phyloP scores from a whole-genome alignment of 37 sponge, comb jelly and placozoan species.

The Bolinopsis microptera region DNA sequence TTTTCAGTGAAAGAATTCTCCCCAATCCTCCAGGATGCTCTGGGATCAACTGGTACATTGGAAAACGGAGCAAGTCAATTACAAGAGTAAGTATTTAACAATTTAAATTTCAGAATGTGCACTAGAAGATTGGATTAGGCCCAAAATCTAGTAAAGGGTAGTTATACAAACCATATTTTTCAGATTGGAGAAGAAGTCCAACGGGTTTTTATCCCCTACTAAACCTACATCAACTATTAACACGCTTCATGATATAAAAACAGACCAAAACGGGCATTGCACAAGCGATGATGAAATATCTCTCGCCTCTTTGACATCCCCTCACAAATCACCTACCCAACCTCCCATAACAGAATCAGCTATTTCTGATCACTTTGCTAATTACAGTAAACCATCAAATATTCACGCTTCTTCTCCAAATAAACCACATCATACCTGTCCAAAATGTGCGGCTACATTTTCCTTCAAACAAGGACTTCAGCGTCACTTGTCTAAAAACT shows the following conservation, averaged over 20 bases:
- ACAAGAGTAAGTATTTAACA: not conserved
- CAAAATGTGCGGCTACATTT: not conserved
- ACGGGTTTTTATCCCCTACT: not conserved
- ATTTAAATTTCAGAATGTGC: too few species aligned
- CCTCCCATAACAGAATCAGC: not conserved
- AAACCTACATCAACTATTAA: not conserved
- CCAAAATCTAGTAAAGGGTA: too few species aligned
- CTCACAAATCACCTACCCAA: not conserved
- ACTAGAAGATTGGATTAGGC: too few species aligned
- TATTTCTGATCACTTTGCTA: not conserved
- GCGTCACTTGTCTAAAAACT: not conserved
- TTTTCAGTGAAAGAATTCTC: not conserved
- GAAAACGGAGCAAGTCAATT: not conserved
- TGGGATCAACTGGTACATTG: not conserved
- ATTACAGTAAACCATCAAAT: not conserved
- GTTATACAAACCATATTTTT: too few species aligned
- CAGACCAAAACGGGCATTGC: not conserved
- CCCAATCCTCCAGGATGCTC: not conserved
- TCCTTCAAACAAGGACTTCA: not conserved
- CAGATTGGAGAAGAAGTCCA: not conserved
- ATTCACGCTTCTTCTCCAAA: not conserved
- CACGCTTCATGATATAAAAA: not conserved
- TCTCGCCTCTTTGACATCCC: not conserved
- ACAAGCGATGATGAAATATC: not conserved
- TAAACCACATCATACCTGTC: not conserved